Conservation (phyloP, 2,797 vertebrate species). For the Sebastes oblongus region DNA sequence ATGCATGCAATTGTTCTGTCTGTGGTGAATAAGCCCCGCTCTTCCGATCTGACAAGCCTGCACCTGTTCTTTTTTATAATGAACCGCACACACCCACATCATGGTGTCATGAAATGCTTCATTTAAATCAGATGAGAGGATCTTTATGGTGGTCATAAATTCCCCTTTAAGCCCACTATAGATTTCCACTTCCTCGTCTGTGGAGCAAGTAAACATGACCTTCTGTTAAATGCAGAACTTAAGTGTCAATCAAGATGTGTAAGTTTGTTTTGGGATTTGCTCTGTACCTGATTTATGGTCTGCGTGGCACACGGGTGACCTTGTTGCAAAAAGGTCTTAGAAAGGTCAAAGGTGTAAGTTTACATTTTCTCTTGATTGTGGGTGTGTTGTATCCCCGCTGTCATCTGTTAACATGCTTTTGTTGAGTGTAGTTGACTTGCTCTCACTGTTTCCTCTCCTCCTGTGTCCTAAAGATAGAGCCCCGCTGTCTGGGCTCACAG, state of each 20-base stretch:
- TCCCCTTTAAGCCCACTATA: not conserved
- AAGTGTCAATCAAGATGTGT: not conserved
- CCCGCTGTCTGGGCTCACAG: constrained; percentile 30
- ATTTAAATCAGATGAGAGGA: not conserved
- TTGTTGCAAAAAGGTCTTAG: constrained; percentile 1
- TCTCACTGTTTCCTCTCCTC: constrained; percentile 50
- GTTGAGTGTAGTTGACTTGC: not conserved
- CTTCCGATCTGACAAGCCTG: not conserved
- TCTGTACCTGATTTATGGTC: not conserved
- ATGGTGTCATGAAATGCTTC: not conserved
- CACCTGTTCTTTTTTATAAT: constrained; percentile 31
- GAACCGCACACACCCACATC: not conserved
- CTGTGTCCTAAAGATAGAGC: constrained; percentile 66
- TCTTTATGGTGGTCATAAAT: not conserved
- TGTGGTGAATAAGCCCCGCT: not conserved
- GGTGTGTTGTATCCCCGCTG: not conserved
- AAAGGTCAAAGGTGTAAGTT: not conserved
- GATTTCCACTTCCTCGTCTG: not conserved
- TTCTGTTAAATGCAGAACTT: not conserved
- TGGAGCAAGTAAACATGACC: not conserved
- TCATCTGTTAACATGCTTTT: constrained; percentile 21
- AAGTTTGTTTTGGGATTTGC: not conserved
- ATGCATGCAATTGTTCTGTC: not conserved
- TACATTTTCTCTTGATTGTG: not conserved
- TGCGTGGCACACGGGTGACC: not conserved